These are phyloP conservation scores for Barypeithes pellucidus DNA, from an alignment of 2,888 invertebrate genomes.

Conservation along the genomic window DNA sequence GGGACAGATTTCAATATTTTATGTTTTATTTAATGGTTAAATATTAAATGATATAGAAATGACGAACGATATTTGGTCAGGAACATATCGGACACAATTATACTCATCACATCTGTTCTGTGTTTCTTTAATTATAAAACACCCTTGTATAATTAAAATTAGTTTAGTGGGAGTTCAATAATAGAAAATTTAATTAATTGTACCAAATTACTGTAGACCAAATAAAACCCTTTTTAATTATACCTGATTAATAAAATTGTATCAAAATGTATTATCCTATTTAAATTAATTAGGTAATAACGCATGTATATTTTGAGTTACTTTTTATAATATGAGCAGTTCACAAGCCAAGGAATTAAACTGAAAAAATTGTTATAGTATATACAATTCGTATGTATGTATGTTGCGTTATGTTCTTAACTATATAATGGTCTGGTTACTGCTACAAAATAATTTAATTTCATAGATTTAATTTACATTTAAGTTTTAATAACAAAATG, in stretches of 20 bases:
- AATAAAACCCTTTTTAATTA: neutral
- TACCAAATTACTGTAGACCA: neutral
- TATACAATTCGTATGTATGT: too few relatives aligned
- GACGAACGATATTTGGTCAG: too few relatives aligned
- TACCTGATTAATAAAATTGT: neutral
- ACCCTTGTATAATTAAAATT: neutral
- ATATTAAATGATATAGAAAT: too few relatives aligned
- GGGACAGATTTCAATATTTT: too few relatives aligned
- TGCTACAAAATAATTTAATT: neutral
- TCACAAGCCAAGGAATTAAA: too few relatives aligned
- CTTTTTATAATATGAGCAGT: too few relatives aligned
- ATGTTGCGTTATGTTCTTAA: too few relatives aligned
- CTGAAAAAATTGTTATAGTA: too few relatives aligned
- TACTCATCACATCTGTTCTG: neutral
- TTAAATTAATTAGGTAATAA: neutral
- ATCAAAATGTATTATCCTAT: neutral
- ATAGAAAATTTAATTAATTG: constrained; percentile 1
- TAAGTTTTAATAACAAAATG: neutral
- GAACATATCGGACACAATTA: too few relatives aligned
- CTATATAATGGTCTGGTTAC: neutral
- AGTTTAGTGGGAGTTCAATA: neutral
- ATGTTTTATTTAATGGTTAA: too few relatives aligned
- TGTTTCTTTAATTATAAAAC: neutral
- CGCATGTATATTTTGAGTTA: too few relatives aligned
- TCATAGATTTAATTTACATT: neutral